Evolutionary conservation across 2,797 vertebrate genomes (phyloP), one percentile per base, ranked within the genome.

Genomic region (Onychomys arenicola): DNA sequence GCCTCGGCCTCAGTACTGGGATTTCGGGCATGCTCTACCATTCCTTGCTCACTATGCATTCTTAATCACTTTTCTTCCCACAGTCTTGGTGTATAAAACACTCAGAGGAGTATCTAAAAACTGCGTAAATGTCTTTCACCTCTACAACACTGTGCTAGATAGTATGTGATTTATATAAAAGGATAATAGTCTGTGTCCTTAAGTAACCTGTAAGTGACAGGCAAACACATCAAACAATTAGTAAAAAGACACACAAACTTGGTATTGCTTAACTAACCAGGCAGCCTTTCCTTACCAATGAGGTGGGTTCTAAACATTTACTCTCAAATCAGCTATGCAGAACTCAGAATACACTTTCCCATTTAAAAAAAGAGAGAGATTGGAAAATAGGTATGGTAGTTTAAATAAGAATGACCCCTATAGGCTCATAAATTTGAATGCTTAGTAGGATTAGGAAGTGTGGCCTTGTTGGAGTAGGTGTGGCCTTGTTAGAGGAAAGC

Each of bases 211-310:
- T 67, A 81, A 90, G 4, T 78, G 55, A 91, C 29, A 69, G 94
- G 85, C 6, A 87, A 88, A 69, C 25, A 63, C 9, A 88, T 14
- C 12, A 90, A 92, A 78, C 78, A 94, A 77, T 94, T 95, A 67
- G 25, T 69, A 93, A 89, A 93, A 76, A 71, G 59, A 57, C 84
- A 81, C 32, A 91, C 52, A 96, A 92, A 93, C 81, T 83, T 65
- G 52, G 14, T 75, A 43, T 86, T 82, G n/a, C 59, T 81, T 37
- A 88, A 63, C 46, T 27, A 49, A 3, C 65, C 46, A 73, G 37
- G 25, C 12, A 84, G 37, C 12, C 55, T 34, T 43, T 92, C n/a
- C 25, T 69, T 89, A 81, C 88, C 88, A 94, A 0, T 52, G 61
- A 92, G 40, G 29, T 40, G 19, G 61, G 16, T n/a, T 83, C 77